Percentiles rank a stretch among this genome's conserved stretches.
phyloP scores from a whole-genome alignment of 2,113 vertebrate genomes.

The Puffinus mauretanicus region DNA sequence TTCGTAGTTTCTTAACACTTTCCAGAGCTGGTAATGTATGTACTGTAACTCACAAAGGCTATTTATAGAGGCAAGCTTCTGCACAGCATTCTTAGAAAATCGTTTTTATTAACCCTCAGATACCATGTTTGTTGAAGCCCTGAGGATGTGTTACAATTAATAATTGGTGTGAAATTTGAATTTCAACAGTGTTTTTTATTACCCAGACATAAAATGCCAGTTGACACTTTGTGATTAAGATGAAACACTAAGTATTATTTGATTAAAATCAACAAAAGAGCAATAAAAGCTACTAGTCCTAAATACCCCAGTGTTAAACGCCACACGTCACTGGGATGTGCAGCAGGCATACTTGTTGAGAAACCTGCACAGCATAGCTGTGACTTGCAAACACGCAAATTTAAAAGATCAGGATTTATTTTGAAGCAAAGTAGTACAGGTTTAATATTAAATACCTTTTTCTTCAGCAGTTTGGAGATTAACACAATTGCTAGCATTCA shows the following conservation, averaged over 20 bases:
- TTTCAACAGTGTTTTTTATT: constrained; percentile 49
- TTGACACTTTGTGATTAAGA: constrained; percentile 1
- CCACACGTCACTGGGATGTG: background rate
- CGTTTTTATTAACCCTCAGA: constrained; percentile 45
- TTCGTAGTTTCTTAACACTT: constrained; percentile 22
- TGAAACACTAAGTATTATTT: constrained; percentile 1
- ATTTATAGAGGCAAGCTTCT: constrained; percentile 28
- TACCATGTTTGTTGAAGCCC: constrained; percentile 2
- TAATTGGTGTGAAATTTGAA: constrained; percentile 47
- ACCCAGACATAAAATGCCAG: background rate
- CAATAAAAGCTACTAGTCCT: constrained; percentile 22
- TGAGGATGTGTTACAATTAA: constrained; percentile 45
- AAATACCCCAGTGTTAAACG: background rate
- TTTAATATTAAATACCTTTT: background rate
- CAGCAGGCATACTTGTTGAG: background rate
- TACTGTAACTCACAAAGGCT: constrained; percentile 31
- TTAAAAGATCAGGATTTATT: background rate
- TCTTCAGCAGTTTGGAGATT: background rate
- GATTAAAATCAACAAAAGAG: constrained; percentile 41
- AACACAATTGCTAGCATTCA: background rate
- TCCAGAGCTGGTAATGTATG: constrained; percentile 43
- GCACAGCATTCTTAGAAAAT: constrained; percentile 22
- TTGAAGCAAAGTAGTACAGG: background rate
- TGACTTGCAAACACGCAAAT: background rate
- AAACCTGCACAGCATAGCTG: background rate